Conservation (phyloP, 2,113 vertebrate species). For the Columba livia region DNA sequence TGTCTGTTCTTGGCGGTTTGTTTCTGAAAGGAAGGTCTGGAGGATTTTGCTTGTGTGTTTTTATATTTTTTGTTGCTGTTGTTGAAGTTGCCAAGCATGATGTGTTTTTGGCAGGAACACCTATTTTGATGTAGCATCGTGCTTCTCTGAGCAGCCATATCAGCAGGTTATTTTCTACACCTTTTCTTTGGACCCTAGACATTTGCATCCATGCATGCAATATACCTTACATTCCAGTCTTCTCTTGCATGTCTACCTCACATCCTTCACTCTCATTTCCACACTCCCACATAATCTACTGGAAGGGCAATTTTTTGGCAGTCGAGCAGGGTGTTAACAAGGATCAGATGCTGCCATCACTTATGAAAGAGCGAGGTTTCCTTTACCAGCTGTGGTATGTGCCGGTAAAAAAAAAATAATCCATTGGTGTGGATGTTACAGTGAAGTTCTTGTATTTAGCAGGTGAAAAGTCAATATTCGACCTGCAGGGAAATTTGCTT, state of each 20-base stretch:
- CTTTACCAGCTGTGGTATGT: not conserved
- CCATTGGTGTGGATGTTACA: not conserved
- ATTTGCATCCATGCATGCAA: accelerated
- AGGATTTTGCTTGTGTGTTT: not conserved
- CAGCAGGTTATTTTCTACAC: not conserved
- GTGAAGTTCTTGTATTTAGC: constrained; percentile 31
- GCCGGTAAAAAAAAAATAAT: not conserved
- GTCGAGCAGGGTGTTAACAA: constrained; percentile 1
- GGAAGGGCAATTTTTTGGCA: not conserved
- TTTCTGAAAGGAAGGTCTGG: not conserved
- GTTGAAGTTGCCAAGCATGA: not conserved
- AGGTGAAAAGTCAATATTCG: constrained; percentile 15
- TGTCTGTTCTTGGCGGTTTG: not conserved
- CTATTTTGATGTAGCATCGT: not conserved
- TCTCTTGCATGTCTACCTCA: not conserved
- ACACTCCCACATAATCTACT: constrained; percentile 6
- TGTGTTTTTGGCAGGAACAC: not conserved
- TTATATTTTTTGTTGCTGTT: not conserved
- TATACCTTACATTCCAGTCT: not conserved
- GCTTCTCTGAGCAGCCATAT: not conserved
- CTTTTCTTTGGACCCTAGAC: not conserved
- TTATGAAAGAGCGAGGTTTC: not conserved
- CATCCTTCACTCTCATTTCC: not conserved
- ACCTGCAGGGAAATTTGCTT: constrained; percentile 28
- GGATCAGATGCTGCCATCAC: constrained; percentile 41